A percentile compares a stretch with the other conserved stretches of the same genome.
Evolutionary conservation across 1,140 invertebrate species (phyloP).

Genomic region (Lepidostoma basale): DNA sequence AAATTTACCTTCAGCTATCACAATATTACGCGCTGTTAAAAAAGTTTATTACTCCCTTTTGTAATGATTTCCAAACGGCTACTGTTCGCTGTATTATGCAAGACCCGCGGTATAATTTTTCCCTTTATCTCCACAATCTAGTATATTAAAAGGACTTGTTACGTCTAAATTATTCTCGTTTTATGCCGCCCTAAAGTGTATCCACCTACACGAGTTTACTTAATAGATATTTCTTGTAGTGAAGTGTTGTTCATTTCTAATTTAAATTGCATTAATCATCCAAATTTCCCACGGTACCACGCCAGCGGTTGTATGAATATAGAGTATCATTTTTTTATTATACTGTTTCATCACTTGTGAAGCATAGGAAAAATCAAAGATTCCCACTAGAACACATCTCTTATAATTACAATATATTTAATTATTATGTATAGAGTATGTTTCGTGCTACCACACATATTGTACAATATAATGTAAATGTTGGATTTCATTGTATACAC

Average conservation of each 20-base stretch:
- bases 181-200: conserved; percentile 14
- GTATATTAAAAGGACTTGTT: conserved; percentile 4
- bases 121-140: background rate
- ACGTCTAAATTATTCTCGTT: conserved; percentile 10
- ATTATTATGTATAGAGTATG: too few relatives aligned
- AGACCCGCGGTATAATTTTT: conserved; percentile 5
- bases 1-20: too few relatives aligned
- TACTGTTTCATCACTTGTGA: too few relatives aligned
- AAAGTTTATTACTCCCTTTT: too few relatives aligned
- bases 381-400: too few relatives aligned
- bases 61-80: conserved; percentile 2
- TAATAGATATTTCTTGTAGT: conserved; percentile 7
- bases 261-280: conserved; percentile 12
- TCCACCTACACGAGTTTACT: background rate
- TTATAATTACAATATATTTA: too few relatives aligned
- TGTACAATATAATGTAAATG: too few relatives aligned
- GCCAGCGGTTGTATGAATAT: background rate
- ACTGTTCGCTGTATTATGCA: conserved; percentile 22
- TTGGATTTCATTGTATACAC: too few relatives aligned
- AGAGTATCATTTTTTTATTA: too few relatives aligned
- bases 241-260: background rate
- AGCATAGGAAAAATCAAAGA: too few relatives aligned
- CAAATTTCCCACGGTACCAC: background rate
- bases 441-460: too few relatives aligned
- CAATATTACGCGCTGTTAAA: too few relatives aligned